Percentiles rank a stretch among this genome's conserved stretches.
Evolutionary conservation across 2,797 vertebrate species (phyloP).

Genomic region (Sphaeramia orbicularis): DNA sequence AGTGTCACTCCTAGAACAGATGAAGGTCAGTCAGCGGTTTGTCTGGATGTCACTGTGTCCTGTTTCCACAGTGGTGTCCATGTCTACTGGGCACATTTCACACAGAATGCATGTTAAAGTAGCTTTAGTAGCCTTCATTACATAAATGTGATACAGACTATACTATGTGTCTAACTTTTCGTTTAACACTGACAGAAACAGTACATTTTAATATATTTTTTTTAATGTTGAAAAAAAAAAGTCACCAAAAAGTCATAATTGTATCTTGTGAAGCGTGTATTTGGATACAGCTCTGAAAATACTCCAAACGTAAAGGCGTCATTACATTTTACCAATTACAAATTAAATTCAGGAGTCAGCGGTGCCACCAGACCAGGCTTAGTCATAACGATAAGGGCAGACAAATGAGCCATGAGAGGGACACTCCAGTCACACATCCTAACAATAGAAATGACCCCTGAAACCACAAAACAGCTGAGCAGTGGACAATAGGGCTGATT

Average conservation of each 20-base stretch:
- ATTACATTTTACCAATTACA: background rate
- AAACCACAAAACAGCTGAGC: conserved; percentile 19
- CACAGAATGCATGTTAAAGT: background rate
- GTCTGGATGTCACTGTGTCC: background rate
- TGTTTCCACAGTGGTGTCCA: background rate
- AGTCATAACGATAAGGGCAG: conserved; percentile 14
- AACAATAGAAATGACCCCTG: conserved; percentile 22
- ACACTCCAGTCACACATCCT: conserved; percentile 19
- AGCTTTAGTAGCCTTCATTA: no score
- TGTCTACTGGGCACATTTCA: conserved; percentile 10
- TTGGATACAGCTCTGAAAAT: no score
- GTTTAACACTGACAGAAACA: no score
- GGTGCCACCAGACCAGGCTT: background rate
- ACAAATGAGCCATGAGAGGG: conserved; percentile 20
- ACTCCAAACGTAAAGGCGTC: no score
- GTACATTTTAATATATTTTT: no score
- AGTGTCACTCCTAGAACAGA: background rate
- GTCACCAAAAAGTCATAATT: no score
- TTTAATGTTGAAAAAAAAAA: no score
- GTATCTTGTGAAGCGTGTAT: no score
- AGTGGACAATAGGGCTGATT: conserved; percentile 26
- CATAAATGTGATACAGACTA: no score
- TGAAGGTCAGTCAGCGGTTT: background rate
- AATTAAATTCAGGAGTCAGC: background rate
- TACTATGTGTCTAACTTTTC: no score